These are phyloP conservation scores for Portunus trituberculatus DNA, from an alignment of 1,140 invertebrate species.

Conservation along the genomic window DNA sequence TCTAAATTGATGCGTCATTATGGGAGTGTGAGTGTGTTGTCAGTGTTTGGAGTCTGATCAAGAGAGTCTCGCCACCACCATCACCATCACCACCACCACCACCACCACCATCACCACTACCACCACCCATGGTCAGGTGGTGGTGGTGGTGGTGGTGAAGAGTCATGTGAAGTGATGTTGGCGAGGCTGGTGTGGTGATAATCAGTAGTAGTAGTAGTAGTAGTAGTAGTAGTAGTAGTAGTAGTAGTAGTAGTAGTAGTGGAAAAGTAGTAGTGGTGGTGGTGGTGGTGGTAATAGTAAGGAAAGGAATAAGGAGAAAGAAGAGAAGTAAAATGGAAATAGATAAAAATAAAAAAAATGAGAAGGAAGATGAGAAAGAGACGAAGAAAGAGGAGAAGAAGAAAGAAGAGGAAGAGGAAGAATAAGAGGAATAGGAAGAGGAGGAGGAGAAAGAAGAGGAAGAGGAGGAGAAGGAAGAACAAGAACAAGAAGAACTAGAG, in stretches of 20 bases:
- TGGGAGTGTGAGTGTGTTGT: background rate
- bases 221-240: too few species aligned
- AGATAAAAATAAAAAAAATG: background rate
- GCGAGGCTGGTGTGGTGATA: background rate
- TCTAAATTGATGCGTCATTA: constrained; percentile 4
- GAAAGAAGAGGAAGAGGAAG: background rate
- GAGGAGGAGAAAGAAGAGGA: background rate
- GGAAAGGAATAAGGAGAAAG: too few species aligned
- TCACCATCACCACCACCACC: background rate
- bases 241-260: too few species aligned
- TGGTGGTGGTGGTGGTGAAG: background rate
- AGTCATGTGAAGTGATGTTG: background rate
- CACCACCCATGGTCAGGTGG: background rate
- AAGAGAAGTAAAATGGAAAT: too few species aligned
- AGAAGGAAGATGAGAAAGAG: background rate
- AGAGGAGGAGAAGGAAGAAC: background rate
- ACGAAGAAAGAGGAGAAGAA: background rate
- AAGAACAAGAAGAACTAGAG: background rate
- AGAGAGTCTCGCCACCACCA: background rate
- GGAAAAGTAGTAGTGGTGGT: background rate
- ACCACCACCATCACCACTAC: background rate
- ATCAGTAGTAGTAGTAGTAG: background rate
- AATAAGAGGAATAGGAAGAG: background rate
- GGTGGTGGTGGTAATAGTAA: background rate
- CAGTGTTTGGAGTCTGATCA: background rate